Evolutionary conservation across 2,888 invertebrate genomes (phyloP), one percentile per base, ranked within the genome.

Genomic region (Papilio gigon): DNA sequence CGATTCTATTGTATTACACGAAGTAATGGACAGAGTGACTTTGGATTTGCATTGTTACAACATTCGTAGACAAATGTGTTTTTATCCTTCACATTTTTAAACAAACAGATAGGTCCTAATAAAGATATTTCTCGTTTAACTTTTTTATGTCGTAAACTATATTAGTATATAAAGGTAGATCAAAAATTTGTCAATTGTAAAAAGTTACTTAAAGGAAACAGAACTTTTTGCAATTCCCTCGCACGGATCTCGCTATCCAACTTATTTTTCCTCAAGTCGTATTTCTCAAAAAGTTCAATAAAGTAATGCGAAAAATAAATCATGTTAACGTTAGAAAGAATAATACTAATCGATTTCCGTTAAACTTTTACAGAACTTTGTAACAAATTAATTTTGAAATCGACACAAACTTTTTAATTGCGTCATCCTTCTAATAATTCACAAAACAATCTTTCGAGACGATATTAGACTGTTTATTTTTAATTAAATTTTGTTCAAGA

Each of bases 401-500:
- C 47, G 47, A 11, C 11, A 20, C 14, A 44, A 66, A 66, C 59
- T 66, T 66, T 47, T 59, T 66, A 59, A 66, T 66, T 44, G 30
- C 47, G 59, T 59, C 35, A 66, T 66, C 66, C 2, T 33, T 11
- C 59, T 35, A 44, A 59, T 25, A 37, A 42, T 66, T 47, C 30
- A n/a, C 12, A 20, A 42, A 65, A 65, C 58, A 58, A 65, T 65
- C 63, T 70, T 68, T 71, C 56, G 40, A 50, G 53, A 14, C 25
- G 64, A 72, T 64, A 67, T 72, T 64, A 71, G 47, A 65, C 53
- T 69, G 71, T 44, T 42, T 65, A 59, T 61, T 63, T 62, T 71
- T 72, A 71, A 75, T 74, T 68, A 68, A 59, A 68, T 58, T 68
- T 42, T 47, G 47, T 30, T 53, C 27, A 30, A 56, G 17, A 56